Evolutionary conservation across 2,888 invertebrate genomes (phyloP), one percentile per base, ranked within the genome.

Genomic region (Sesamia inferens): DNA sequence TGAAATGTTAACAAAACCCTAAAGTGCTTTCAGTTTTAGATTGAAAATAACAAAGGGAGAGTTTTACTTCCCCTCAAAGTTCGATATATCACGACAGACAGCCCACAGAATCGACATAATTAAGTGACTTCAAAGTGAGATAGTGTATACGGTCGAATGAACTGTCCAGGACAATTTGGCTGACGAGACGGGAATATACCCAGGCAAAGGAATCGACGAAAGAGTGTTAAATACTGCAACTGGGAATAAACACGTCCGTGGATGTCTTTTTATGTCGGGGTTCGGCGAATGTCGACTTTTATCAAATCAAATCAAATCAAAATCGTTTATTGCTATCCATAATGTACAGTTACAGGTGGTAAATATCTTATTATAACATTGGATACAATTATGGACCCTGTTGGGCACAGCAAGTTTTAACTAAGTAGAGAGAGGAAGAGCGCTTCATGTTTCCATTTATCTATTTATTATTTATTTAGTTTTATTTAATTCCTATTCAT

Each of bases 101-200:
- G 80, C 82, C 84, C 85, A 88, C 87, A 85, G 86, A 90, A 92
- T 90, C 87, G 89, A 90, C 90, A 87, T 92, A 92, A 92, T 92
- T 90, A 93, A 90, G 89, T 89, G 88, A 90, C 88, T 90, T 92
- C 91, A 92, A 92, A 92, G 91, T 85, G 88, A 87, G 82, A 85
- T 84, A 84, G 86, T 87, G 86, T 82, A 77, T 83, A 89, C 89
- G 92, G 85, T 74, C 84, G 88, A 89, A 70, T 85, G 90, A 89
- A 84, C 90, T 89, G 92, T 92, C 92, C 88, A 84, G 87, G 83
- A 84, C 90, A 89, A 92, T 93, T 92, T 92, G 90, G 84, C 82
- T 86, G 90, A 90, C 86, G 88, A 85, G 87, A 89, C 88, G 86
- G 89, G 91, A 91, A 92, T 88, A 91, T 81, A 81, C 79, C 73